Base-by-base conservation (phyloP, 2,888 invertebrate genomes). In the Sisyra terminalis region DNA sequence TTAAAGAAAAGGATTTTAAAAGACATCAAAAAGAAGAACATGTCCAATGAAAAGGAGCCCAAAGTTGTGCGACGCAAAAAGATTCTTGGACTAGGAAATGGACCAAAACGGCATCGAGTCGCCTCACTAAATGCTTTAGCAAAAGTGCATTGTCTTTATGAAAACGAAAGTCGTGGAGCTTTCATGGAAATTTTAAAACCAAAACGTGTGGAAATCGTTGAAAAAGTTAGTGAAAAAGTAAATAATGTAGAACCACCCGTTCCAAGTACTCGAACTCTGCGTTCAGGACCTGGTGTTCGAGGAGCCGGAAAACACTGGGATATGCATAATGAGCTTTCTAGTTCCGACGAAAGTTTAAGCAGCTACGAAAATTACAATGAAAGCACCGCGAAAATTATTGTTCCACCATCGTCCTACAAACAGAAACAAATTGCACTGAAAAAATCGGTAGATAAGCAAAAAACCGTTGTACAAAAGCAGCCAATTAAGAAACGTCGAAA, bases 81-180 rank as follows among this genome's bases (percentile, higher is more conserved):
- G 54, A 61, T 78, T 30, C 67, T 75, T 46, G 74, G 76, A 1
- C 77, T 79, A 64, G 80, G 79, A 79, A 71, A 70, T 48, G 83
- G 82, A 0, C 83, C 85, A 16, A 87, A 86, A 60, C 71, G 81
- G 36, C 84, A 85, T 56, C 72, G 90, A 49, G 86, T 88, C 62
- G 90, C 90, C 30, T 88, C 89, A 2, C 61, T 90, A 24, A 90
- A 90, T 57, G 90, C 90, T 1, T 60, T 84, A 50, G 88, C 88
- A 17, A 89, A 89, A 66, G 89, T 90, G 2, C 88, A 89, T 58
- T 88, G 88, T 55, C 67, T 90, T 16, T 89, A 89, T 55, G 89
- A 89, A 61, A 89, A 89, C 57, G 89, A 89, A 63, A 78, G 81
- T 40, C 69, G 81, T 40, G 77, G 78, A 1, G 80, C 78, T 46